phyloP scores from a whole-genome alignment of 1,140 invertebrate species.

The Drosophila sucinea region DNA sequence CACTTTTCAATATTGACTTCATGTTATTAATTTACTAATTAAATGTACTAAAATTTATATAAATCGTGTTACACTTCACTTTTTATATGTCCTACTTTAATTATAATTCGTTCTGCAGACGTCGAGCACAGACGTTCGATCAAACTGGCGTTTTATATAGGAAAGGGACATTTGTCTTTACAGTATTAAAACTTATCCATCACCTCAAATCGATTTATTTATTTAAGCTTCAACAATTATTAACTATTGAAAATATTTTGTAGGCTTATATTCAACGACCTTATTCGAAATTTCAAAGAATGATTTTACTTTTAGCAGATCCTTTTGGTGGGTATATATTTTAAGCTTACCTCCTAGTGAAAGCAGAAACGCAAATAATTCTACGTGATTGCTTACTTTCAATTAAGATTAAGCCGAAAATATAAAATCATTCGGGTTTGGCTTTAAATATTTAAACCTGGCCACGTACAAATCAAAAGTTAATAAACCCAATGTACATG shows the following conservation, averaged over 20 bases:
- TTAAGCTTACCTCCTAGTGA: no score
- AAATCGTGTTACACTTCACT: conserved; percentile 76
- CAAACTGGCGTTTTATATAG: conserved; percentile 70
- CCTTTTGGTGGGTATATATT: no score
- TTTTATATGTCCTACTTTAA: conserved; percentile 61
- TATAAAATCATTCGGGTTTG: not conserved
- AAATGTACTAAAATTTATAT: conserved; percentile 73
- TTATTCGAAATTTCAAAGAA: no score
- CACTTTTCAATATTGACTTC: no score
- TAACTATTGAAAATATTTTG: no score
- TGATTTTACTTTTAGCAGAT: no score
- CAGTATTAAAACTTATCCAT: no score
- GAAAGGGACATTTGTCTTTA: conserved; percentile 38
- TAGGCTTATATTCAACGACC: no score
- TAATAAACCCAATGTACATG: conserved; percentile 61
- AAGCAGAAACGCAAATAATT: no score
- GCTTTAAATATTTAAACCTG: not conserved
- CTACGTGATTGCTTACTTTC: no score
- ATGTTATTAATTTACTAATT: conserved; percentile 23
- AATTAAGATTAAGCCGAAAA: not conserved
- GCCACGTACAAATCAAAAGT: conserved; percentile 48
- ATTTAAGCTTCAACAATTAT: no score
- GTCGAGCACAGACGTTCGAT: conserved; percentile 74
- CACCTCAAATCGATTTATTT: no score
- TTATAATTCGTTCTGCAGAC: conserved; percentile 46